These are phyloP conservation scores for Scyliorhinus canicula DNA, from an alignment of 2,797 vertebrate species.

Conservation along the genomic window DNA sequence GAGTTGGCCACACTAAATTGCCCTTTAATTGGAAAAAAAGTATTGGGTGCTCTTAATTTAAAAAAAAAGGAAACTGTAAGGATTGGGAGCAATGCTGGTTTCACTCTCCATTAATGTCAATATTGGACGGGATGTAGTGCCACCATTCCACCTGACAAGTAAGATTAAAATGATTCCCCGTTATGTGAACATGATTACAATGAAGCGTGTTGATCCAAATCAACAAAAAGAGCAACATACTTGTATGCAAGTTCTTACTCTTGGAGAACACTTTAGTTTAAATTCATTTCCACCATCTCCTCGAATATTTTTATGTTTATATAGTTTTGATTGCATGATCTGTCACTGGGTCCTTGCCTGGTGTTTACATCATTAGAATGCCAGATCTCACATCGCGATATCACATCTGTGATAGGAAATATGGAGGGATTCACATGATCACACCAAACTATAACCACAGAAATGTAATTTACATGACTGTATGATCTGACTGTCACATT, in stretches of 20 bases:
- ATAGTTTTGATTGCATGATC: background rate
- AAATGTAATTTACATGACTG: background rate
- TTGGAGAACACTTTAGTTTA: background rate
- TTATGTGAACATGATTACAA: background rate
- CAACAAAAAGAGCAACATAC: background rate
- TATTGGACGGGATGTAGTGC: background rate
- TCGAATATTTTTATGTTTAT: background rate
- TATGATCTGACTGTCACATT: background rate
- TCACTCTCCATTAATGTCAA: background rate
- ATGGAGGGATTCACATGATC: background rate
- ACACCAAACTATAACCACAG: background rate
- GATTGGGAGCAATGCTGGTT: background rate
- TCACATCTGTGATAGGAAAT: background rate
- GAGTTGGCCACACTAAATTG: no score
- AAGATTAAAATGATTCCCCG: background rate
- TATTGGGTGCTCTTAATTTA: no score
- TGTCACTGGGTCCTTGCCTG: background rate
- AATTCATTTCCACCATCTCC: background rate
- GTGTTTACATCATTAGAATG: background rate
- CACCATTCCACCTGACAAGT: background rate
- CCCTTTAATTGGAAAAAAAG: no score
- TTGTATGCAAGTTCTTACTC: background rate
- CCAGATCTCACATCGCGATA: background rate
- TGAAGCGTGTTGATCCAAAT: background rate
- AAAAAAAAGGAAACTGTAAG: no score